A percentile compares a stretch with the other conserved stretches of the same genome.
Evolutionary conservation across 2,113 vertebrate species (phyloP).

Genomic region (Felis chaus): DNA sequence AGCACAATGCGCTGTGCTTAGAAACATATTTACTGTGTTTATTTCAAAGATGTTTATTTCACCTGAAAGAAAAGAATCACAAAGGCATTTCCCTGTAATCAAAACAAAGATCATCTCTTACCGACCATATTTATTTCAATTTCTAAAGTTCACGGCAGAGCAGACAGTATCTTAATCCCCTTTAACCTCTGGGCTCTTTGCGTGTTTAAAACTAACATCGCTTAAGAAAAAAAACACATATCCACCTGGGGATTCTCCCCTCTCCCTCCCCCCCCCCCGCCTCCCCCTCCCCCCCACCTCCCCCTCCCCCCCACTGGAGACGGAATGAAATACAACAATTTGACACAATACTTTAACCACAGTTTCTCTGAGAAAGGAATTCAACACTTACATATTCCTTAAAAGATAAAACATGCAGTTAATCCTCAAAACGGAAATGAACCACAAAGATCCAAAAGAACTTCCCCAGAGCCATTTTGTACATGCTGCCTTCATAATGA

Average conservation of each 20-base stretch:
- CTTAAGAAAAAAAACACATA: slow-evolving; percentile 43
- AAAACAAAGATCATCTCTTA: slow-evolving; percentile 62
- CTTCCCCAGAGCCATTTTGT: fast-evolving
- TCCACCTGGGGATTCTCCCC: too few species aligned
- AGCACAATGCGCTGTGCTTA: slow-evolving; percentile 49
- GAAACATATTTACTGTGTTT: slow-evolving; percentile 73
- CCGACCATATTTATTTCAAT: slow-evolving; percentile 43
- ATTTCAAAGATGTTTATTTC: slow-evolving; percentile 75
- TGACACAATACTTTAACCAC: slow-evolving; percentile 45
- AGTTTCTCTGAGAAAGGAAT: background rate
- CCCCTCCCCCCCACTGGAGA: background rate
- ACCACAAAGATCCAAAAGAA: background rate
- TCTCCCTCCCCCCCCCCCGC: too few species aligned
- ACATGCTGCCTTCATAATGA: fast-evolving
- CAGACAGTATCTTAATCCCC: slow-evolving; percentile 51
- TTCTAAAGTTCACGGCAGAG: slow-evolving; percentile 7
- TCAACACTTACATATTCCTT: background rate
- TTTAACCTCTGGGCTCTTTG: slow-evolving; percentile 67
- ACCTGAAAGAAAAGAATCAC: slow-evolving; percentile 48
- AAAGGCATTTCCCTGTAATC: slow-evolving; percentile 69
- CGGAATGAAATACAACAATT: slow-evolving; percentile 3
- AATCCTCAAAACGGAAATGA: slow-evolving; percentile 19
- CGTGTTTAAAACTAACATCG: slow-evolving; percentile 43
- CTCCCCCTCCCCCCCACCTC: too few species aligned
- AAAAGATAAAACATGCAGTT: slow-evolving; percentile 54